Base-by-base conservation (phyloP, 2,888 invertebrate genomes). In the Heliconius aoede region DNA sequence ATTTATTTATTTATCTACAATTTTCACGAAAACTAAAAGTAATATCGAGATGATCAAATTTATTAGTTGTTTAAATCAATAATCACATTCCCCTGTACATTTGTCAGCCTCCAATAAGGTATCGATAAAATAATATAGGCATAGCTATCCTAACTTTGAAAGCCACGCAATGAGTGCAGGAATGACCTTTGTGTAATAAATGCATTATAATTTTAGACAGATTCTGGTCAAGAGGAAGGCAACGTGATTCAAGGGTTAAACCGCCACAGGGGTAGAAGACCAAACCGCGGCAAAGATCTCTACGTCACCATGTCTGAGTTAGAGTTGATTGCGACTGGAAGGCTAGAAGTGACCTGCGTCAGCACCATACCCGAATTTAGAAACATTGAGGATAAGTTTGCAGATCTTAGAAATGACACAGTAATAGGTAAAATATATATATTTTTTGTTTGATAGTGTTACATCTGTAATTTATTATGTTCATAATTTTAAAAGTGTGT, bases 311-410 rank as follows among this genome's bases (percentile, higher is more conserved):
- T 97, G 75, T 96, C 96, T 1, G 96, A 96, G 82, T 94, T 97
- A 80, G 96, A 97, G 86, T 95, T 96, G 72, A 96, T 96, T 30
- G 96, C 95, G 61, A 96, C 96, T 78, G 97, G 97, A 7, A 94
- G 95, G 77, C 93, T 97, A 79, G 96, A 96, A 86, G 95, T 97
- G 83, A 96, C 96, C 77, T 97, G 97, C 86, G 95, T 97, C 88
- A 96, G 97, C 85, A 97, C 97, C 73, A 97, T 97, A 84, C 97
- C 97, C 0, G 96, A 96, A 82, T 96, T 96, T 84, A 95, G 97
- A 77, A 96, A 95, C 80, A 95, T 96, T 81, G 95, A 96, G 77
- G 96, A 96, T 85, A 95, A 96, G 85, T 97, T 96, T 85, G 97
- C 97, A 65, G 97, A 97, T 87, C 94, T 96, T 80, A 95, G 96